A percentile compares a stretch with the other conserved stretches of the same genome.
phyloP scores from a whole-genome alignment of 1,140 invertebrate genomes.

The Dreissena rostriformis region DNA sequence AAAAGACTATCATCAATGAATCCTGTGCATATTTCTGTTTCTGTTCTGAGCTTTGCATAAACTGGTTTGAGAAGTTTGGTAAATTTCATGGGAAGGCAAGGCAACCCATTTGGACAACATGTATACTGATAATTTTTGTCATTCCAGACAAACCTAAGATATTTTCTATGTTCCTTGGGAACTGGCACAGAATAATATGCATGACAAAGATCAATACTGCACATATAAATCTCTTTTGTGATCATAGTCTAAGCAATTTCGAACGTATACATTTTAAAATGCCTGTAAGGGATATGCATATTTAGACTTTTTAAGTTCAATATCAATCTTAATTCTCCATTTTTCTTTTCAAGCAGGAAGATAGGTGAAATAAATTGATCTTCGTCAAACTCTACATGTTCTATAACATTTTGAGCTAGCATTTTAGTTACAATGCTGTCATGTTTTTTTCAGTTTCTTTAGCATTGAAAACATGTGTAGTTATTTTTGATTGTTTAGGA shows the following conservation, averaged over 20 bases:
- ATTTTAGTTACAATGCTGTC: no score
- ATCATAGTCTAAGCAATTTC: slow-evolving; percentile 17
- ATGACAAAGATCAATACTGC: slow-evolving; percentile 45
- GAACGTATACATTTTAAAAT: slow-evolving; percentile 18
- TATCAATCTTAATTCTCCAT: slow-evolving; percentile 30
- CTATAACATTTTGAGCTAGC: no score
- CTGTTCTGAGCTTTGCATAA: slow-evolving; percentile 45
- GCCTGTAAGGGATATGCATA: background rate
- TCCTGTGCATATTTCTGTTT: slow-evolving; percentile 36
- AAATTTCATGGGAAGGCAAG: slow-evolving; percentile 39
- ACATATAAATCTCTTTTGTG: slow-evolving; percentile 27
- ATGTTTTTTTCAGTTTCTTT: no score
- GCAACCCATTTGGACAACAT: slow-evolving; percentile 44
- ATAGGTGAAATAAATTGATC: slow-evolving; percentile 26
- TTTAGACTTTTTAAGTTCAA: slow-evolving; percentile 17
- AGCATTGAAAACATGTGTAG: no score
- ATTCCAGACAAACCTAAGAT: slow-evolving; percentile 52
- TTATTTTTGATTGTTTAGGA: no score
- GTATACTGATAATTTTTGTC: slow-evolving; percentile 51
- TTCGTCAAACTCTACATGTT: no score
- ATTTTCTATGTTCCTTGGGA: slow-evolving; percentile 34
- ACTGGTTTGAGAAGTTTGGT: slow-evolving; percentile 53
- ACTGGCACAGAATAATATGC: slow-evolving; percentile 49
- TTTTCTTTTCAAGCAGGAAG: slow-evolving; percentile 10
- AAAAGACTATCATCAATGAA: slow-evolving; percentile 61